Evolutionary conservation across 2,113 vertebrate species (phyloP), one percentile per base, ranked within the genome.

Genomic region (Probosciger aterrimus): DNA sequence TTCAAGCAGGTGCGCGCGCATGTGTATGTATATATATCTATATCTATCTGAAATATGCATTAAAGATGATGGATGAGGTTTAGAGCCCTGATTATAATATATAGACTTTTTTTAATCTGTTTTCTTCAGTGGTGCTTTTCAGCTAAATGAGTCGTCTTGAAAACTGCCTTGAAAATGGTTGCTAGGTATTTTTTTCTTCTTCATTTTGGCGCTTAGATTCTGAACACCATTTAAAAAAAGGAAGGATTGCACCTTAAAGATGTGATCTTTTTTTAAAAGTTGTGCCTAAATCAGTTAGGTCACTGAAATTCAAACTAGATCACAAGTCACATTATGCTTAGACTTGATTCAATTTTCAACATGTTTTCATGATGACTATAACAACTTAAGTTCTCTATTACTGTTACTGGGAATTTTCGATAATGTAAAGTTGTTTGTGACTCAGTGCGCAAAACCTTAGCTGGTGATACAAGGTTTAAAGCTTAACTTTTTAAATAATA

Each of bases 101-200:
- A 86, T 39, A 97, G 82, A 88, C 70, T 64, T 90, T 95, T 95
- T 91, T 95, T 94, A 96, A 90, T 94, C 95, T 84, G 96, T 96
- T 97, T 96, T 91, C 84, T 94, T 97, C 95, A 97, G 90, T 96
- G 91, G 90, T 97, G 87, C 92, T 92, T 95, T 95, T 97, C 94
- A 81, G 94, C 93, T 95, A 82, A 92, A 95, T 80, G 70, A 96
- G 96, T 97, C 92, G 88, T 95, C 84, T 95, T 98, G 97, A 96
- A 95, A 97, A 97, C 90, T 96, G 93, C 93, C 84, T 94, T 97
- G 95, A 97, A 97, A 97, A 97, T 97, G 95, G 30, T 93, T 93
- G 77, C 88, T 94, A 92, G 79, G 69, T 75, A 6, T 39, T 77
- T 90, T 82, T 86, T 81, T 55, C 16, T 65, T 47, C 47, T 76